A percentile compares a stretch with the other conserved stretches of the same genome.
These are phyloP conservation scores for Wasmannia auropunctata DNA, from an alignment of 1,140 invertebrate genomes.

Conservation along the genomic window DNA sequence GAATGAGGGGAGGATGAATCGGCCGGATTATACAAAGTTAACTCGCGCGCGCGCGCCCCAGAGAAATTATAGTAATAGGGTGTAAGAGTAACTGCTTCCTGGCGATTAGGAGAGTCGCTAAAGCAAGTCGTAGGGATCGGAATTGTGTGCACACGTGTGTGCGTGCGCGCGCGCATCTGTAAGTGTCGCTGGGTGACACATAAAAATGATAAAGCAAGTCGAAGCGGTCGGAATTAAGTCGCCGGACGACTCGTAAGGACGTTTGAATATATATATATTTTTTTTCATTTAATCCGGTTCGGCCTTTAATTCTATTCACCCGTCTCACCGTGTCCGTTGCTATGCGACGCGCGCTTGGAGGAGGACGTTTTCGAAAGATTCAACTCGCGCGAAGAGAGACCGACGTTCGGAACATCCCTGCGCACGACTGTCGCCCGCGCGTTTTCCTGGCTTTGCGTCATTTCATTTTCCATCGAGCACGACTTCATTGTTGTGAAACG, in stretches of 20 bases:
- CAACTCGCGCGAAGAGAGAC: not conserved
- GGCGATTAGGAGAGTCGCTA: constrained; percentile 27
- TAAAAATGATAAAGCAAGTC: constrained; percentile 24
- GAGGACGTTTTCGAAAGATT: constrained; percentile 1
- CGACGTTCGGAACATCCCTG: not conserved
- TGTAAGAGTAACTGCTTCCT: constrained; percentile 50
- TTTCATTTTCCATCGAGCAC: not conserved
- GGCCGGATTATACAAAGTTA: constrained; percentile 16
- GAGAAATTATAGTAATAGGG: constrained; percentile 41
- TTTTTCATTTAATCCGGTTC: constrained; percentile 24
- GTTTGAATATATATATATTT: not conserved
- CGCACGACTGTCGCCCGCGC: not conserved
- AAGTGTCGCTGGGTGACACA: not conserved
- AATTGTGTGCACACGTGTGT: not conserved
- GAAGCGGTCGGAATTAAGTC: not conserved
- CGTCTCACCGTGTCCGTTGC: constrained; percentile 4
- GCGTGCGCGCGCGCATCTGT: not conserved
- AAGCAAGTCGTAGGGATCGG: constrained; percentile 20
- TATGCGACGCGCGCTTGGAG: not conserved
- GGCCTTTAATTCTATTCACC: constrained; percentile 14
- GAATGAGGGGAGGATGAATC: constrained; percentile 29
- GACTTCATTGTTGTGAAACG: constrained; percentile 5
- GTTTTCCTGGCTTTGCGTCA: not conserved
- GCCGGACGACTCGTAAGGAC: not conserved
- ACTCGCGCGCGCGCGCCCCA: constrained; percentile 3